Evolutionary conservation across 1,140 invertebrate genomes (phyloP), one percentile per base, ranked within the genome.

Genomic region (Dufourea novaeangliae): DNA sequence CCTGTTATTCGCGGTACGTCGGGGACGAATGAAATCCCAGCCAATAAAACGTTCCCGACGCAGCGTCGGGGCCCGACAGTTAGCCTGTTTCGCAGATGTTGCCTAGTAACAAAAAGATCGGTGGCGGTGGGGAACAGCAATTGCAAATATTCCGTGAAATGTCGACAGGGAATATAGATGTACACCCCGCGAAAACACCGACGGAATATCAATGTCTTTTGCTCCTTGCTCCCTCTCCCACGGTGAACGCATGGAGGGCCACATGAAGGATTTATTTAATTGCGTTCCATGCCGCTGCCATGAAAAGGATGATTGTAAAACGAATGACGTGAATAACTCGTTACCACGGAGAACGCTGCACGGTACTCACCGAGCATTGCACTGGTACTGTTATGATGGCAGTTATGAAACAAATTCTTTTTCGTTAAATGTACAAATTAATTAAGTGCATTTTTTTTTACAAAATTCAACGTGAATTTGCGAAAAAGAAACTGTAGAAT

Each of bases 1-100:
- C 46, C 12, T 41, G 50, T 44, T 66, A 39, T 52, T 79, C 62
- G 46, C 63, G 46, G 27, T 68, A 64, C 39, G 64, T 54, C 8
- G 67, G 17, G 14, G 37, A 41, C 25, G 27, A 57, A 75, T 57
- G 64, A 75, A 57, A 75, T 82, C 44, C n/a, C 63, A 52, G 59
- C 11, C 46, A 59, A 82, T 75, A 66, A 82, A 79, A 82, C 50
- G 41, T 61, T 52, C 20, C 3, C 34, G 39, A 27, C 14, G 3
- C 14, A 14, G 46, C 27, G 12, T n/a, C 46, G 20, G n/a, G n/a
- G n/a, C n/a, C n/a, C 52, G 37, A 75, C 39, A 27, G 63, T 54
- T 32, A 34, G 34, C n/a, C 34, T 39, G 70, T 62, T 63, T 29
- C 32, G 32, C 70, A 73, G 59, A 73, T 73, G 70, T 54, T 73